These are phyloP conservation scores for Podilymbus podiceps DNA, from an alignment of 2,113 vertebrate species.

Conservation along the genomic window DNA sequence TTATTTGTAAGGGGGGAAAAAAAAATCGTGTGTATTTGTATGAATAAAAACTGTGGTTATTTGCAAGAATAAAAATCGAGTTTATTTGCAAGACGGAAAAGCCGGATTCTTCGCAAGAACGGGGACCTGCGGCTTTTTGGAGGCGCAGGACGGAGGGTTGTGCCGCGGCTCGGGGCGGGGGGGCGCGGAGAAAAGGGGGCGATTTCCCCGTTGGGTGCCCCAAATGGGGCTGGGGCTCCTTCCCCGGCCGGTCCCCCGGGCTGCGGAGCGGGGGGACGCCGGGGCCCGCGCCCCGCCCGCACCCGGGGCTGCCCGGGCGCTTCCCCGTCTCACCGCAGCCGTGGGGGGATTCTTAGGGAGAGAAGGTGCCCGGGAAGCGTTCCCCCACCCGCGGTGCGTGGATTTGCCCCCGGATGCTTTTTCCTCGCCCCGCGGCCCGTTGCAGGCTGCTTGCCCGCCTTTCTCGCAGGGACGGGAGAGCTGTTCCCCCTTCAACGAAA, in stretches of 20 bases:
- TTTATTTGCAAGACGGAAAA: background rate
- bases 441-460: background rate
- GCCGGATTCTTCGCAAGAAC: background rate
- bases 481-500: slow-evolving; percentile 44
- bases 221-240: slow-evolving; percentile 49
- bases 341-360: background rate
- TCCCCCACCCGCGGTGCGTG: too few species aligned
- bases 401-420: background rate
- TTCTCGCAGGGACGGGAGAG: background rate
- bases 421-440: background rate
- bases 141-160: background rate
- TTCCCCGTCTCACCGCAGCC: background rate
- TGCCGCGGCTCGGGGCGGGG: slow-evolving; percentile 18
- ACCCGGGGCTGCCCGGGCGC: background rate
- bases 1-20: background rate
- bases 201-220: slow-evolving; percentile 14
- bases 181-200: slow-evolving; percentile 26
- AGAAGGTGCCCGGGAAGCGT: background rate
- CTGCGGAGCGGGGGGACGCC: background rate
- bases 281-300: background rate
- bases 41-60: background rate
- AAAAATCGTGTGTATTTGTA: background rate
- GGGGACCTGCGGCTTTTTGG: background rate
- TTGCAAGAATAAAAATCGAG: background rate
- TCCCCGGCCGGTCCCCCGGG: slow-evolving; percentile 17